phyloP scores from a whole-genome alignment of 2,113 vertebrate genomes.

The Phocoena sinus region DNA sequence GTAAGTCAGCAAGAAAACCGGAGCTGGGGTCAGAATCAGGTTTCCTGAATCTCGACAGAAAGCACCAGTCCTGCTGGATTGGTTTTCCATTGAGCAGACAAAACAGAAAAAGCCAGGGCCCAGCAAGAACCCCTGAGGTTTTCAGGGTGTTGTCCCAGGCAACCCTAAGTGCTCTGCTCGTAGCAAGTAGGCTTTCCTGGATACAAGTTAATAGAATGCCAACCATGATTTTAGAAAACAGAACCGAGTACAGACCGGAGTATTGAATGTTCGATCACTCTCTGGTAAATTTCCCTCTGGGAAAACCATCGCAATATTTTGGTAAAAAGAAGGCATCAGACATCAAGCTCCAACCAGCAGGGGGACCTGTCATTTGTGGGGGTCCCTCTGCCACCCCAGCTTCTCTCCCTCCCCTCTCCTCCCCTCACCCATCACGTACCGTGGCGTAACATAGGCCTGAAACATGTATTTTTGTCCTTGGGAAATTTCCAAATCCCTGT shows the following conservation, averaged over 20 bases:
- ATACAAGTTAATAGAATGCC: not conserved
- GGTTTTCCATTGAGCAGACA: not conserved
- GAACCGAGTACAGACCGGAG: not conserved
- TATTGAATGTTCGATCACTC: not conserved
- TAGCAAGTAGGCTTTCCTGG: rapidly evolving
- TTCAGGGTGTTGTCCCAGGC: not conserved
- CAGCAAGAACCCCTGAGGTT: not conserved
- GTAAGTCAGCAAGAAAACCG: not conserved
- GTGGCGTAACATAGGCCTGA: not conserved
- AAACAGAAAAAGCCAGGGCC: not conserved
- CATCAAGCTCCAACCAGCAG: not conserved
- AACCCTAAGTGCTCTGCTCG: not conserved
- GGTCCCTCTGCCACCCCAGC: not conserved
- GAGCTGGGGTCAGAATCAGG: not conserved
- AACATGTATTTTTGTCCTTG: not conserved
- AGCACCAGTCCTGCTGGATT: not conserved
- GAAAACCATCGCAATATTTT: not conserved
- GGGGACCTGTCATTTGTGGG: not conserved
- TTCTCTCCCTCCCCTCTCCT: not conserved
- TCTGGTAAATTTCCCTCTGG: not conserved
- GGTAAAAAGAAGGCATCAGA: not conserved
- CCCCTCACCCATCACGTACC: too few relatives aligned
- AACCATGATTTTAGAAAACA: not conserved
- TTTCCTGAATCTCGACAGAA: not conserved
- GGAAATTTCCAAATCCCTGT: not conserved